Evolutionary conservation across 2,113 vertebrate species (phyloP).

Genomic region (Periophthalmus modestus): DNA sequence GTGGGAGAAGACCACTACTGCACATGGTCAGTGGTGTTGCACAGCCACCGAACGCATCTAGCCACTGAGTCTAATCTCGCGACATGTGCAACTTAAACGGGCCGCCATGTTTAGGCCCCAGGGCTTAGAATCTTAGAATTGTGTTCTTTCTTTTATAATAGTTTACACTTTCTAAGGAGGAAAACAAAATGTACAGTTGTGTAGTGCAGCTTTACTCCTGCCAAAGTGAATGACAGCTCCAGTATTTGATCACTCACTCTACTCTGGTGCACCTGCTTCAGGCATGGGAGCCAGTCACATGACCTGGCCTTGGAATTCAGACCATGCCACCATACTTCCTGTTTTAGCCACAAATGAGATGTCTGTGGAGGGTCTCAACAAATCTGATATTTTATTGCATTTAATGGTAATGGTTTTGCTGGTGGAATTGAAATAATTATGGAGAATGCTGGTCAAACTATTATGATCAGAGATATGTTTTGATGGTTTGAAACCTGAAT

Average conservation of each 20-base stretch:
- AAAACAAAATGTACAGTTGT: neutral
- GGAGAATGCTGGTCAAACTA: no score
- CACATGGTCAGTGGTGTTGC: no score
- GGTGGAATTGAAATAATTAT: neutral
- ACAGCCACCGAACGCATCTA: no score
- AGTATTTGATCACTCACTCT: neutral
- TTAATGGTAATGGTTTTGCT: neutral
- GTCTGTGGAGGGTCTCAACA: neutral
- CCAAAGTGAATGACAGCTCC: slow-evolving; percentile 1
- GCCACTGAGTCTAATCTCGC: no score
- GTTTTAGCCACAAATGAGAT: neutral
- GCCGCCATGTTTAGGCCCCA: no score
- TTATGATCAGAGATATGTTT: neutral
- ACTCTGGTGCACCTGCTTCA: neutral
- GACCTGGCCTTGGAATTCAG: slow-evolving; percentile 3
- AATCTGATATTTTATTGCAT: neutral
- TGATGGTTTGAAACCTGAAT: neutral
- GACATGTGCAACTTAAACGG: no score
- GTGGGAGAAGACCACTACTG: no score
- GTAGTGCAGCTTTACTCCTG: neutral
- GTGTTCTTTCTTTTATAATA: no score
- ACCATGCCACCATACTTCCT: neutral
- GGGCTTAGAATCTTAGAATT: no score
- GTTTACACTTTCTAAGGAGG: no score
- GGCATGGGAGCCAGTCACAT: neutral